phyloP scores from a whole-genome alignment of 1,140 invertebrate genomes.

The Heterodera schachtii region DNA sequence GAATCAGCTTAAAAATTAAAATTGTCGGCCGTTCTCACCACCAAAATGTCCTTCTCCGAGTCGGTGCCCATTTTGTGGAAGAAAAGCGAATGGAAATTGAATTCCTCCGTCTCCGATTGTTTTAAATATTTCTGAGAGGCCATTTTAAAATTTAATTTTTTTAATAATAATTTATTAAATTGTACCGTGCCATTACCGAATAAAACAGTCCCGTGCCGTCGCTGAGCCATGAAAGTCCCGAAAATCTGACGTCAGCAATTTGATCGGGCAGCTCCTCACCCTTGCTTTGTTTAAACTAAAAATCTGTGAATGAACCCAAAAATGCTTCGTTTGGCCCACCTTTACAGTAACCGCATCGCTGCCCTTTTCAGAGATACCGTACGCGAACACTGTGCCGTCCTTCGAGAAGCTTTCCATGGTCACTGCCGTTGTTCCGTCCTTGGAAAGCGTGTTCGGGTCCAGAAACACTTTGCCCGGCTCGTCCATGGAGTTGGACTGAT shows the following conservation, averaged over 20 bases:
- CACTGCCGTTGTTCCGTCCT: constrained; percentile 88
- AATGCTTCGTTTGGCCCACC: too few relatives aligned
- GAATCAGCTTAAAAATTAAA: too few relatives aligned
- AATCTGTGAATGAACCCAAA: constrained; percentile 57
- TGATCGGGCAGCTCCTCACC: constrained; percentile 83
- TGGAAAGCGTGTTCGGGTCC: constrained; percentile 87
- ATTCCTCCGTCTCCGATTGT: too few relatives aligned
- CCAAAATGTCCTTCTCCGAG: too few relatives aligned
- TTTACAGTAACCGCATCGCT: constrained; percentile 86
- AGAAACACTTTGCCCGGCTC: constrained; percentile 84
- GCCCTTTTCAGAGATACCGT: constrained; percentile 85
- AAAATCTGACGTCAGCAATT: too few relatives aligned
- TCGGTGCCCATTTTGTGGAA: too few relatives aligned
- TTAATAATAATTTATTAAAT: too few relatives aligned
- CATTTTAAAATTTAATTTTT: too few relatives aligned
- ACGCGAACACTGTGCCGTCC: constrained; percentile 85
- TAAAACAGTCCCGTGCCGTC: constrained; percentile 79
- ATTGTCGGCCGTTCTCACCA: too few relatives aligned
- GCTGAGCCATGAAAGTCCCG: constrained; percentile 87
- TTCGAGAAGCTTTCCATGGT: constrained; percentile 81
- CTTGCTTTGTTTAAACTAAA: constrained; percentile 68
- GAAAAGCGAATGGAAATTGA: too few relatives aligned
- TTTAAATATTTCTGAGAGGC: too few relatives aligned
- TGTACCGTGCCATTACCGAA: too few relatives aligned
- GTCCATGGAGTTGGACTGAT: constrained; percentile 81